Evolutionary conservation across 1,140 invertebrate species (phyloP).

Genomic region (Drosophila willistoni): DNA sequence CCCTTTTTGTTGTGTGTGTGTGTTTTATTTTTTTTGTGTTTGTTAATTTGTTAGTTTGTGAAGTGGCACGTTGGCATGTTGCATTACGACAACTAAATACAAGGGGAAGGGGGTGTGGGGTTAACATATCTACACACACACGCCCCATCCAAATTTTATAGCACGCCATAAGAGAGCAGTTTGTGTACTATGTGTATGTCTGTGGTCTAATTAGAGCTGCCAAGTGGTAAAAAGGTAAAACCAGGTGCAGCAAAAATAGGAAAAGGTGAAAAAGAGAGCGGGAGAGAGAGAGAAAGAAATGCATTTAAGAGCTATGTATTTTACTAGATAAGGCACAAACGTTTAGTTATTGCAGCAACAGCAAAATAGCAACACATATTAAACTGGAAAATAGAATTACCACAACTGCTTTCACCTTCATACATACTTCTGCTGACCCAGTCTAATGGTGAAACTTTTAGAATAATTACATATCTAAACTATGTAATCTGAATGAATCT

Average conservation of each 20-base stretch:
- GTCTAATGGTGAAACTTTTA: neutral
- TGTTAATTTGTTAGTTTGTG: constrained; percentile 12
- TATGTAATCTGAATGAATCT: too few relatives aligned
- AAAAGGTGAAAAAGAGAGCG: neutral
- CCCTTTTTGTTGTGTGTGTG: neutral
- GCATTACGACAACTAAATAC: constrained; percentile 6
- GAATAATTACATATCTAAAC: too few relatives aligned
- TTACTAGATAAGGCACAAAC: constrained; percentile 11
- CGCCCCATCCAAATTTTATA: neutral
- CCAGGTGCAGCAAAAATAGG: neutral
- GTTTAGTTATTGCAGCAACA: constrained; percentile 4
- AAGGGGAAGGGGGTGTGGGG: neutral
- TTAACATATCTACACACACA: neutral
- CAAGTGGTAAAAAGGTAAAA: constrained; percentile 8
- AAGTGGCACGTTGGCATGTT: constrained; percentile 9
- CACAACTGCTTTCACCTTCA: neutral
- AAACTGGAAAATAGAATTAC: neutral
- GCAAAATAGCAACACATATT: constrained; percentile 3
- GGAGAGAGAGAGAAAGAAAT: neutral
- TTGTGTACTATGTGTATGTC: neutral
- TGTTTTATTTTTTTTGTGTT: neutral
- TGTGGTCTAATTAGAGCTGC: constrained; percentile 13
- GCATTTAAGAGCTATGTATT: constrained; percentile 2
- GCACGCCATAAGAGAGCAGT: constrained; percentile 5
- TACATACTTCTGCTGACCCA: neutral